These are phyloP conservation scores for Pavo muticus DNA, from an alignment of 2,113 vertebrate species.

Conservation along the genomic window DNA sequence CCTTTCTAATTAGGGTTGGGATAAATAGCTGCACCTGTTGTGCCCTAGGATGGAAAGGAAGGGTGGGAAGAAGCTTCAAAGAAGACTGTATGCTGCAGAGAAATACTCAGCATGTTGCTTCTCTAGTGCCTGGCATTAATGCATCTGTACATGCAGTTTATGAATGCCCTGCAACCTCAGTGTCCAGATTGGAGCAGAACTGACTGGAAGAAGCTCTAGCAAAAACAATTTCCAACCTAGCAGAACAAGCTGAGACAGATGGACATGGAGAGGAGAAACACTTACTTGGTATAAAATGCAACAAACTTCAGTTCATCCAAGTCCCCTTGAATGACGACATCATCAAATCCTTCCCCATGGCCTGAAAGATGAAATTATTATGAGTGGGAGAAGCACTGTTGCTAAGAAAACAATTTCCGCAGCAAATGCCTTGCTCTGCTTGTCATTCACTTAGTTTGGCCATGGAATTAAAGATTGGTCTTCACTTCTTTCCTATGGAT, in stretches of 20 bases:
- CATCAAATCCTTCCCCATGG: conserved; percentile 95
- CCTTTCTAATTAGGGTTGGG: neutral
- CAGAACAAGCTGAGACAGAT: neutral
- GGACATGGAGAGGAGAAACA: neutral
- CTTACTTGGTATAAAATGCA: conserved; percentile 97
- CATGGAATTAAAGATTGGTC: neutral
- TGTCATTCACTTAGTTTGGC: neutral
- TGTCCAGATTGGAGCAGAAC: neutral
- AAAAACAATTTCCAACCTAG: neutral
- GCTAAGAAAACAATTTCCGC: neutral
- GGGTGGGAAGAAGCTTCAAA: neutral
- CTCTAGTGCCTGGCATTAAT: neutral
- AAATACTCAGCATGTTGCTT: neutral
- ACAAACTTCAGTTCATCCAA: conserved; percentile 96
- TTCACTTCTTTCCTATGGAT: neutral
- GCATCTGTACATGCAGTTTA: neutral
- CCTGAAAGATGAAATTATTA: conserved; percentile 76
- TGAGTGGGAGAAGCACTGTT: neutral
- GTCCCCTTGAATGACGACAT: conserved; percentile 97
- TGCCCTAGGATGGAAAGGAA: neutral
- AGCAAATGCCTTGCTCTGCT: neutral
- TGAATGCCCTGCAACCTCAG: neutral
- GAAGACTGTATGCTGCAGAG: neutral
- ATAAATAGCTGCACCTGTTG: neutral
- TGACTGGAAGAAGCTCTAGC: neutral